Evolutionary conservation across 2,113 vertebrate species (phyloP).

Genomic region (Hirundichthys speculiger): DNA sequence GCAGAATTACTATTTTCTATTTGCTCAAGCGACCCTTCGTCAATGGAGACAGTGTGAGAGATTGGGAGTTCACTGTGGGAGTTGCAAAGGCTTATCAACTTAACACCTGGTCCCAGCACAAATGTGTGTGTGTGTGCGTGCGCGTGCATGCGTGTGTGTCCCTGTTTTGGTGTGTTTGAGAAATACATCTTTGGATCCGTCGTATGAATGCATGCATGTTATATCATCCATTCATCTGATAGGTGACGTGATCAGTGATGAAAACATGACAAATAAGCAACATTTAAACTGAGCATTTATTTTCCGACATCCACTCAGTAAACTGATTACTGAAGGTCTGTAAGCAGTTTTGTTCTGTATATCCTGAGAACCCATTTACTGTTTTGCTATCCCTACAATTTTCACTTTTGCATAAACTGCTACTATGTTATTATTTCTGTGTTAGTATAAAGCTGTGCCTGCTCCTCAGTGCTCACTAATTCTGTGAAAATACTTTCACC

Average conservation of each 20-base stretch:
- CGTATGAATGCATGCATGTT: not conserved
- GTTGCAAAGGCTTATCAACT: conserved; percentile 65
- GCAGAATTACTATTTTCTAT: conserved; percentile 19
- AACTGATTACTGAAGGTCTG: not conserved
- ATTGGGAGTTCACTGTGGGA: conserved; percentile 68
- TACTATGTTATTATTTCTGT: too few species aligned
- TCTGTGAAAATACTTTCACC: too few species aligned
- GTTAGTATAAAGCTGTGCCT: too few species aligned
- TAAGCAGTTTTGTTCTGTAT: too few species aligned
- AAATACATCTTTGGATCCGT: not conserved
- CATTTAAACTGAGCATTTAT: too few species aligned
- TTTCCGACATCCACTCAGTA: not conserved
- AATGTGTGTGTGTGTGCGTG: conserved; percentile 1
- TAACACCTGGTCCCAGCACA: conserved; percentile 70
- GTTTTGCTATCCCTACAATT: too few species aligned
- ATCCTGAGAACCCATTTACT: too few species aligned
- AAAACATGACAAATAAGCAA: not conserved
- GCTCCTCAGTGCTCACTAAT: too few species aligned
- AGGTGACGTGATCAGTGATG: not conserved
- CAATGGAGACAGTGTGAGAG: conserved; percentile 64
- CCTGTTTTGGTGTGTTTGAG: not conserved
- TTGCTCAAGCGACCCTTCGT: conserved; percentile 33
- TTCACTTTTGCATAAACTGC: too few species aligned
- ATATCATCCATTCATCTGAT: not conserved
- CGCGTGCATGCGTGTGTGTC: conserved; percentile 6